Base-by-base conservation (phyloP, 2,888 invertebrate genomes). In the Pyralis farinalis region DNA sequence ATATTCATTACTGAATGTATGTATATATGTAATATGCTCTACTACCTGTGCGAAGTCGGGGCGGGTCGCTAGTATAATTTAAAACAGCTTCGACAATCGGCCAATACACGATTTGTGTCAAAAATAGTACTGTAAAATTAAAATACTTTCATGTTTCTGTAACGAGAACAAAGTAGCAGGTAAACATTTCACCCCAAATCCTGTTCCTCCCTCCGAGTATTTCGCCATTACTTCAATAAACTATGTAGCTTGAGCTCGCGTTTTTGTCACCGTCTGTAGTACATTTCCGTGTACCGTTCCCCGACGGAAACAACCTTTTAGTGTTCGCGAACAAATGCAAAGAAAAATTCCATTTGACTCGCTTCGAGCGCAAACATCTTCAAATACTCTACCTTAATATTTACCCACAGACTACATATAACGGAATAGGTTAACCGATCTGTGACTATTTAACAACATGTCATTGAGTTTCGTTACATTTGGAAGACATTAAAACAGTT, bases 201-300 rank as follows among this genome's bases (percentile, higher is more conserved):
- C 25, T 8, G 7, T 25, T 25, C 7, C 25, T 16, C 7, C 25
- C 25, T 7, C 5, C 25, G 7, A 7, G 25, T 25, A 25, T 25
- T 8, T 25, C 25, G 2, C 7, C 35, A 11, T 31, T 30, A 16
- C 20, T 38, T 31, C 31, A 25, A 39, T 32, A 33, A 39, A 39
- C 33, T 32, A 38, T 31, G 25, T 37, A 30, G 29, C 29, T 12
- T 8, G 57, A 56, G 68, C 59, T 61, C 55, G 60, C 64, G 63
- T 78, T 77, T 79, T 77, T 76, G 67, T 71, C 68, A 68, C 61
- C 58, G 46, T 50, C 59, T 54, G 59, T 76, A 78, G 80, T 79
- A 78, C 76, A 71, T 79, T 83, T 81, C 76, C 79, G 68, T 80
- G 79, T 79, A 70, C 59, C 61, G 60, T 71, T 72, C 67, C 16